A percentile compares a stretch with the other conserved stretches of the same genome.
These are phyloP conservation scores for Chirona hameri DNA, from an alignment of 2,888 invertebrate species.

Conservation along the genomic window DNA sequence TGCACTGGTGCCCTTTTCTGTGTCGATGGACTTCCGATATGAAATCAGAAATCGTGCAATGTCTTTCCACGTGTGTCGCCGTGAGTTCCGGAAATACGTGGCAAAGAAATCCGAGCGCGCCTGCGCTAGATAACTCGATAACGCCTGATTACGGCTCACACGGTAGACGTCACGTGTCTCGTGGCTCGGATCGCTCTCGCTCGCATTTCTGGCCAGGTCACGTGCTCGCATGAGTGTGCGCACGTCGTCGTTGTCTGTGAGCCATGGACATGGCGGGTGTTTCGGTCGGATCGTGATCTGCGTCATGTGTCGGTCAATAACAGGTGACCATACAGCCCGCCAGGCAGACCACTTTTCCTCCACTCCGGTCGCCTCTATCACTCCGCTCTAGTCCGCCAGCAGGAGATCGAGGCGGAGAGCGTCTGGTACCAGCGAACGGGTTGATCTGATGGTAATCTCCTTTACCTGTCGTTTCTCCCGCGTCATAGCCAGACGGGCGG, in stretches of 20 bases:
- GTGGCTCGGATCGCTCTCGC: neutral
- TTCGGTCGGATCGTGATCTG: neutral
- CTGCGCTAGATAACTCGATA: neutral
- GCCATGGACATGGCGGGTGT: neutral
- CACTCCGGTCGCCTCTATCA: neutral
- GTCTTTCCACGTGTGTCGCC: neutral
- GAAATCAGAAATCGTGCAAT: neutral
- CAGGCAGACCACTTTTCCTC: neutral
- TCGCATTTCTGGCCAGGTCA: neutral
- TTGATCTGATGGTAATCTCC: neutral
- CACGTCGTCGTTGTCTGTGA: neutral
- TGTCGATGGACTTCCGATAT: neutral
- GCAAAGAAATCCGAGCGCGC: neutral
- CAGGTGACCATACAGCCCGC: neutral
- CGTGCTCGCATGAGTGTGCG: neutral
- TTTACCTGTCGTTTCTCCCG: neutral
- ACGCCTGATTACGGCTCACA: neutral
- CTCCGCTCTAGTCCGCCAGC: neutral
- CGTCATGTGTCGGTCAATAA: neutral
- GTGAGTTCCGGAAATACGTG: neutral
- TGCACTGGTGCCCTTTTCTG: neutral
- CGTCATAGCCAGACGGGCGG: neutral
- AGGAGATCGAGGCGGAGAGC: neutral
- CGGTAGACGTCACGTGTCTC: neutral
- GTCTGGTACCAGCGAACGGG: too few relatives aligned